phyloP scores from a whole-genome alignment of 2,888 invertebrate genomes.

The Drosophila merina region DNA sequence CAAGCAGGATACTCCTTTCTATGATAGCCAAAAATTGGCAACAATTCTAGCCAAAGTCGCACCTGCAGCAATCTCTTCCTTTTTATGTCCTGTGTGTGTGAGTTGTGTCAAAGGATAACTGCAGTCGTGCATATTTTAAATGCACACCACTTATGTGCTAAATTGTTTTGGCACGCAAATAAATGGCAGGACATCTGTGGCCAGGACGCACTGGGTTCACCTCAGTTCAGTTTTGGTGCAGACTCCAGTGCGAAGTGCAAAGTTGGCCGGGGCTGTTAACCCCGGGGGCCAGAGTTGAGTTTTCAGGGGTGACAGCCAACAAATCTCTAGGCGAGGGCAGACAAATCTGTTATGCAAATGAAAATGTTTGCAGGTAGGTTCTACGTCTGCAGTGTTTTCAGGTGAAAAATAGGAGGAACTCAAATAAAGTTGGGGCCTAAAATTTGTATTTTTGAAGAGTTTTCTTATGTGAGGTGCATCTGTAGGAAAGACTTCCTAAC shows the following conservation, averaged over 20 bases:
- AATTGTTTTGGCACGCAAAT: constrained; percentile 80
- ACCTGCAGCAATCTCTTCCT: constrained; percentile 52
- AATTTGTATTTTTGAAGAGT: constrained; percentile 1
- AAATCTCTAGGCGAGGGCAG: constrained; percentile 63
- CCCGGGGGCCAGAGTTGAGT: constrained; percentile 52
- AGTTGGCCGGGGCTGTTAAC: constrained; percentile 65
- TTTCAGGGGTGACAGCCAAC: constrained; percentile 60
- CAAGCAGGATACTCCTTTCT: background rate
- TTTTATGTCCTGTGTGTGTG: constrained; percentile 12
- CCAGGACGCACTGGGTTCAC: constrained; percentile 28
- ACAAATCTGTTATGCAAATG: constrained; percentile 56
- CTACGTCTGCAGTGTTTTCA: background rate
- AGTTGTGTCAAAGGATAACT: constrained; percentile 74
- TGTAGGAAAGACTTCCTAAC: background rate
- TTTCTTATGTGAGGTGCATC: background rate
- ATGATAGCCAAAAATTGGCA: background rate
- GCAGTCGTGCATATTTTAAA: constrained; percentile 73
- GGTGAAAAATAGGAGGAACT: background rate
- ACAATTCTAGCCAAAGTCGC: constrained; percentile 7
- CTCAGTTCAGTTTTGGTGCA: constrained; percentile 6
- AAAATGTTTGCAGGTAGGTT: constrained; percentile 2
- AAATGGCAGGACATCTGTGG: constrained; percentile 71
- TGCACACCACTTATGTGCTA: constrained; percentile 75
- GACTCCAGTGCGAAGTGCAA: constrained; percentile 48
- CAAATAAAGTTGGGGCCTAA: background rate